Evolutionary conservation across 2,113 vertebrate species (phyloP).

Genomic region (Otolemur garnettii): DNA sequence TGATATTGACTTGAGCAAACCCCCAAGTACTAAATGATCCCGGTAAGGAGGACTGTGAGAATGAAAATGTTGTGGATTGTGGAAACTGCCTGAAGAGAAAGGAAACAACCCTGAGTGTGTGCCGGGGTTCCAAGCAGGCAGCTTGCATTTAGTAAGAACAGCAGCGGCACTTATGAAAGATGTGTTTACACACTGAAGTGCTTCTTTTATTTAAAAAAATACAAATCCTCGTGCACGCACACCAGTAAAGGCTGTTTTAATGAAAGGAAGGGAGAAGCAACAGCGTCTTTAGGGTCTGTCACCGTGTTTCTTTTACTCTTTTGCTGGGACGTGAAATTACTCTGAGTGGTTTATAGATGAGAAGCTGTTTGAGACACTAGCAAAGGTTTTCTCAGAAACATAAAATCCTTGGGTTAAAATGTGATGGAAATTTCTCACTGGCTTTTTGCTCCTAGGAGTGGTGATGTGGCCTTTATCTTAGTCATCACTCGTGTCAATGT

Average conservation of each 20-base stretch:
- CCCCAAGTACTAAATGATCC: conserved; percentile 67
- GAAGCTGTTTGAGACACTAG: not conserved
- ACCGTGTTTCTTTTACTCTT: not conserved
- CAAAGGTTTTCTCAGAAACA: conserved; percentile 48
- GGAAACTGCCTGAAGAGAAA: conserved; percentile 73
- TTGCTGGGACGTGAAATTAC: not conserved
- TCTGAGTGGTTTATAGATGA: not conserved
- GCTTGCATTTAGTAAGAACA: conserved; percentile 5
- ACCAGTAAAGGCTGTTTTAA: not conserved
- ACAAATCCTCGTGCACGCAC: not conserved
- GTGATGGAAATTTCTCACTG: not conserved
- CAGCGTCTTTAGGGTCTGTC: not conserved
- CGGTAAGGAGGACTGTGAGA: conserved; percentile 55
- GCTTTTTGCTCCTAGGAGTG: not conserved
- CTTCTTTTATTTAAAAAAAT: not conserved
- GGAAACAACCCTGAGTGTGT: conserved; percentile 62
- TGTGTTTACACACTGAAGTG: not conserved
- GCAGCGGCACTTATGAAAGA: not conserved
- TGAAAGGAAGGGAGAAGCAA: not conserved
- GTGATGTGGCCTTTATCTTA: not conserved
- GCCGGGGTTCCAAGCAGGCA: conserved; percentile 66
- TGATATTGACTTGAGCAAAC: conserved; percentile 69
- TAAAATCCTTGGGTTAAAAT: not conserved
- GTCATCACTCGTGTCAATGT: not conserved
- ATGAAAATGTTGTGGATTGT: conserved; percentile 61